Conservation (phyloP, 2,888 invertebrate genomes). For the Melanchra persicariae region DNA sequence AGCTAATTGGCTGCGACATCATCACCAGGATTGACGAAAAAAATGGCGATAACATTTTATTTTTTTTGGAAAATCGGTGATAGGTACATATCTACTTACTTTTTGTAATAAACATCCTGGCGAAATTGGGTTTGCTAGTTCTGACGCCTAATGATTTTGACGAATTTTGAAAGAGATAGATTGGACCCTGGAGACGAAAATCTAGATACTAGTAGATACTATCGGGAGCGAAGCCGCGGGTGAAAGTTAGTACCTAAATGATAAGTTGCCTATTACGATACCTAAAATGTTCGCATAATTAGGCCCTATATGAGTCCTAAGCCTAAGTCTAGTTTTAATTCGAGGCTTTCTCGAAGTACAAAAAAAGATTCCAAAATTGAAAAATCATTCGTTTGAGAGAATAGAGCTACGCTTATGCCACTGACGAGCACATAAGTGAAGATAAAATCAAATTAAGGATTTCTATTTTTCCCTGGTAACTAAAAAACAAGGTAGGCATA, state of each 20-base stretch:
- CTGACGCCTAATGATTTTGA: no score
- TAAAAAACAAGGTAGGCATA: neutral
- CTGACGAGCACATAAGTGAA: neutral
- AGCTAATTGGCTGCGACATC: no score
- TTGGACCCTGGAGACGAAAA: no score
- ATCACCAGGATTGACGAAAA: neutral
- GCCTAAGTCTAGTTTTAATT: neutral
- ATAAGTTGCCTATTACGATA: neutral
- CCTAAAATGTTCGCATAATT: no score
- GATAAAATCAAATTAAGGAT: neutral
- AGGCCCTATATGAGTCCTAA: neutral
- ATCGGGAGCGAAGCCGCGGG: no score
- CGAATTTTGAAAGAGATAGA: no score
- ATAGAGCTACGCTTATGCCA: neutral
- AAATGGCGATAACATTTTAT: neutral
- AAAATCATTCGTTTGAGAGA: no score
- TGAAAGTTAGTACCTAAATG: neutral
- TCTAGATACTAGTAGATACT: no score
- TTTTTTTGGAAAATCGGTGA: no score
- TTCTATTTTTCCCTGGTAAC: neutral
- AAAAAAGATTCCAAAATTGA: slow-evolving; percentile 12
- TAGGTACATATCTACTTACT: no score
- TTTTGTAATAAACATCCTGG: no score
- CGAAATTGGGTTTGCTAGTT: no score
- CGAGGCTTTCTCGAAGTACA: neutral